These are phyloP conservation scores for Calidris pugnax DNA, from an alignment of 2,113 vertebrate species.

Conservation along the genomic window DNA sequence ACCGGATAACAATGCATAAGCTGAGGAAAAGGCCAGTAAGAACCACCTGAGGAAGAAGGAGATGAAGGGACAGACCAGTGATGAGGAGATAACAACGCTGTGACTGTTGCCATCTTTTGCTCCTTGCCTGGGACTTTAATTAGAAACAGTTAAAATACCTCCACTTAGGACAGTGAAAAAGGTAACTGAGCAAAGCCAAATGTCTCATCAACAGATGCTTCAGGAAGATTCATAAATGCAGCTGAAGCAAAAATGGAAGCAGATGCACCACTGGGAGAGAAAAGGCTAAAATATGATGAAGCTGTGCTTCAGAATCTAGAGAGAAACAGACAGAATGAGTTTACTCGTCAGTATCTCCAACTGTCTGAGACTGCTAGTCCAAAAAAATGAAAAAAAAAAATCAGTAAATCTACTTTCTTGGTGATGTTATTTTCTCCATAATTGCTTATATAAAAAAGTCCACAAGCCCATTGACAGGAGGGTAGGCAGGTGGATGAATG, in stretches of 20 bases:
- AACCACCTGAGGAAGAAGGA: background rate
- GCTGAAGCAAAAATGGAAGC: conserved; percentile 59
- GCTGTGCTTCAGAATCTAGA: conserved; percentile 42
- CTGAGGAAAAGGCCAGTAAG: background rate
- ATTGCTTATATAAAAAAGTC: background rate
- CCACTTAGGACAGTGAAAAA: conserved; percentile 59
- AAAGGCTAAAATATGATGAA: conserved; percentile 57
- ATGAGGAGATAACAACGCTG: background rate
- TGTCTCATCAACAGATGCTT: conserved; percentile 58
- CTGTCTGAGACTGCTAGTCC: background rate
- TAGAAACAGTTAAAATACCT: conserved; percentile 56
- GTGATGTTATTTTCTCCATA: background rate
- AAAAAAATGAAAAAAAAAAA: background rate
- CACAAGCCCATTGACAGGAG: background rate
- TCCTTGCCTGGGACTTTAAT: conserved; percentile 46
- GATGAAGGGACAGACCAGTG: background rate
- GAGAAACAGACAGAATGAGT: background rate
- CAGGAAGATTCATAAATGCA: conserved; percentile 60
- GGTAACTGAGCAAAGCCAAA: conserved; percentile 64
- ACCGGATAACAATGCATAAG: background rate
- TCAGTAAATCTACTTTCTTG: background rate
- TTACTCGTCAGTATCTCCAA: background rate
- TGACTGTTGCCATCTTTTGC: conserved; percentile 24
- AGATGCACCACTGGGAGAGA: conserved; percentile 26
- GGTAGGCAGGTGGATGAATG: background rate